These are phyloP conservation scores for Scaptomyza tumidula DNA, from an alignment of 2,888 invertebrate species.

Conservation along the genomic window DNA sequence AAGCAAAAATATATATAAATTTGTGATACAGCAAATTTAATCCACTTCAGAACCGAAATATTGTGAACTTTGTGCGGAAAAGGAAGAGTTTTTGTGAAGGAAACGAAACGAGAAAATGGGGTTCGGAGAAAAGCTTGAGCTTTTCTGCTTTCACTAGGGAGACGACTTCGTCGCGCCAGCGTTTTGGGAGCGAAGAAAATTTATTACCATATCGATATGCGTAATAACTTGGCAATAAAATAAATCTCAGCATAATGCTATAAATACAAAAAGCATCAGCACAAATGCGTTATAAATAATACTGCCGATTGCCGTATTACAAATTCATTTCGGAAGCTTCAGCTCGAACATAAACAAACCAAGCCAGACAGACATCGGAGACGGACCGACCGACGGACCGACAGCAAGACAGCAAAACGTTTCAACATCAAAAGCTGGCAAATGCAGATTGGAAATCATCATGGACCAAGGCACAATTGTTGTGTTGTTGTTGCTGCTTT, in stretches of 20 bases:
- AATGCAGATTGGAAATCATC: constrained; percentile 65
- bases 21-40: constrained; percentile 67
- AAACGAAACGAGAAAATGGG: not conserved
- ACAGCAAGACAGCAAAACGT: not conserved
- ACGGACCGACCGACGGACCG: constrained; percentile 12
- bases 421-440: constrained; percentile 48
- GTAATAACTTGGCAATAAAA: constrained; percentile 80
- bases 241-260: constrained; percentile 76
- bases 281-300: constrained; percentile 77
- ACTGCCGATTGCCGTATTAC: constrained; percentile 69
- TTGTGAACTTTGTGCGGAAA: constrained; percentile 31
- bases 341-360: constrained; percentile 47
- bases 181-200: constrained; percentile 57
- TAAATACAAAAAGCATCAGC: constrained; percentile 77
- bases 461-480: constrained; percentile 56
- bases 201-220: constrained; percentile 80
- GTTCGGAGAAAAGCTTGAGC: constrained; percentile 3
- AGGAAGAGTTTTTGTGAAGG: not conserved
- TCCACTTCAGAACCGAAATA: constrained; percentile 56
- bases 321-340: constrained; percentile 70
- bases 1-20: constrained; percentile 42
- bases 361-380: constrained; percentile 10
- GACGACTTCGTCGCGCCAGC: constrained; percentile 45
- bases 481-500: not conserved
- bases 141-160: constrained; percentile 54